A percentile compares a stretch with the other conserved stretches of the same genome.
These are phyloP conservation scores for Rhimphoctona megacephalus DNA, from an alignment of 2,888 invertebrate species.

Conservation along the genomic window DNA sequence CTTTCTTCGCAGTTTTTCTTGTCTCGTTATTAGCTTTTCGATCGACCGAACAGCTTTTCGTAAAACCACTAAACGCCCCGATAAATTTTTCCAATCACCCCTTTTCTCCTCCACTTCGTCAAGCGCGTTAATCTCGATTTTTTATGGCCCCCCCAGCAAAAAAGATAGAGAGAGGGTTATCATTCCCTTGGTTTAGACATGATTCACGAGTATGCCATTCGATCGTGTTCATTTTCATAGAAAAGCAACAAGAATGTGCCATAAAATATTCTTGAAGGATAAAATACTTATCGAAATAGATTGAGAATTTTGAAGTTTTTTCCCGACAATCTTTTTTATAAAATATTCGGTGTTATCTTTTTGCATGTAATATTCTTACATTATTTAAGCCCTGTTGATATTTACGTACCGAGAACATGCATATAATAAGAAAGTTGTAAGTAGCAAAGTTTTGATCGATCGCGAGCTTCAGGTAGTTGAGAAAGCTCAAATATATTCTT, in stretches of 20 bases:
- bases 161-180: constrained; percentile 47
- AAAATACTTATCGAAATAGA: constrained; percentile 34
- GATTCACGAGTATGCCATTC: constrained; percentile 52
- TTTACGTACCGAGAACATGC: constrained; percentile 30
- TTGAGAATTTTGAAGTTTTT: constrained; percentile 22
- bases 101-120: constrained; percentile 14
- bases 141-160: constrained; percentile 49
- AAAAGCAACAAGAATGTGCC: constrained; percentile 27
- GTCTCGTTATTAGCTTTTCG: background rate
- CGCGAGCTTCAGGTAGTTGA: constrained; percentile 40
- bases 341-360: constrained; percentile 28
- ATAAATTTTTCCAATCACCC: constrained; percentile 61
- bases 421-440: constrained; percentile 56
- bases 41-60: constrained; percentile 24
- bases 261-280: constrained; percentile 55
- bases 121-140: constrained; percentile 60
- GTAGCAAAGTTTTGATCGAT: constrained; percentile 63
- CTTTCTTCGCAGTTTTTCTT: constrained; percentile 4
- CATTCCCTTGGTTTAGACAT: constrained; percentile 44
- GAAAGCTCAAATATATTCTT: background rate
- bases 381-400: background rate
- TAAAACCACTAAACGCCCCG: constrained; percentile 41
- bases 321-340: constrained; percentile 7
- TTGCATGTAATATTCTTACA: constrained; percentile 30
- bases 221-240: constrained; percentile 41